phyloP scores from a whole-genome alignment of 2,888 invertebrate genomes.

The Hydraecia micacea region DNA sequence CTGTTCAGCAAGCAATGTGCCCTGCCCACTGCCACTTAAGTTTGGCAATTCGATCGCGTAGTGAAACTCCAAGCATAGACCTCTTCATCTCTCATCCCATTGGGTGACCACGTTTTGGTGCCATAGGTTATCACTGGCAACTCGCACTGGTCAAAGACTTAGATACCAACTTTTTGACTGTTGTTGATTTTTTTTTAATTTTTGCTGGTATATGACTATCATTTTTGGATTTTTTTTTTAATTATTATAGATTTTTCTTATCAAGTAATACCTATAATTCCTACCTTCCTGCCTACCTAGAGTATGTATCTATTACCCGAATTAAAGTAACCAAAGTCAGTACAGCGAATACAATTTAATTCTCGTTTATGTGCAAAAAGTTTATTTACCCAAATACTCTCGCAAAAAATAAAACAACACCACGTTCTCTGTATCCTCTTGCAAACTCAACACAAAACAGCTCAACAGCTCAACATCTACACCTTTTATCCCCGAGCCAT shows the following conservation, averaged over 20 bases:
- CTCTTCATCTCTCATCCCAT: too few relatives aligned
- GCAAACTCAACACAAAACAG: too few relatives aligned
- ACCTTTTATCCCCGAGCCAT: constrained; percentile 41
- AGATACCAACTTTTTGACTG: neutral
- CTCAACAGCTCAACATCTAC: constrained; percentile 10
- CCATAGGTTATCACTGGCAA: too few relatives aligned
- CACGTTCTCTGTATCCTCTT: constrained; percentile 5
- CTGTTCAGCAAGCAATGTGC: too few relatives aligned
- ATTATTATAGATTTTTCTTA: neutral
- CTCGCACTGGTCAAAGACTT: too few relatives aligned
- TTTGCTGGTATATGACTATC: neutral
- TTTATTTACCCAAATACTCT: neutral
- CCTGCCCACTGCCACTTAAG: too few relatives aligned
- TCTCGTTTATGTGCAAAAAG: neutral
- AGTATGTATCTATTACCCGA: neutral
- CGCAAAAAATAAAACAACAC: neutral
- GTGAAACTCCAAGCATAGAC: too few relatives aligned
- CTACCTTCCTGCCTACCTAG: too few relatives aligned
- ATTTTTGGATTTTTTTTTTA: neutral
- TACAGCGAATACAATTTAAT: neutral
- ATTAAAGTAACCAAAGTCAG: neutral
- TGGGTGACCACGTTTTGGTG: too few relatives aligned
- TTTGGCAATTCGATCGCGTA: too few relatives aligned
- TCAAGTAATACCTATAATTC: too few relatives aligned
- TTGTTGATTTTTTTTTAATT: neutral